A percentile compares a stretch with the other conserved stretches of the same genome.
phyloP scores from a whole-genome alignment of 2,113 vertebrate genomes.

The Cheirogaleus medius region DNA sequence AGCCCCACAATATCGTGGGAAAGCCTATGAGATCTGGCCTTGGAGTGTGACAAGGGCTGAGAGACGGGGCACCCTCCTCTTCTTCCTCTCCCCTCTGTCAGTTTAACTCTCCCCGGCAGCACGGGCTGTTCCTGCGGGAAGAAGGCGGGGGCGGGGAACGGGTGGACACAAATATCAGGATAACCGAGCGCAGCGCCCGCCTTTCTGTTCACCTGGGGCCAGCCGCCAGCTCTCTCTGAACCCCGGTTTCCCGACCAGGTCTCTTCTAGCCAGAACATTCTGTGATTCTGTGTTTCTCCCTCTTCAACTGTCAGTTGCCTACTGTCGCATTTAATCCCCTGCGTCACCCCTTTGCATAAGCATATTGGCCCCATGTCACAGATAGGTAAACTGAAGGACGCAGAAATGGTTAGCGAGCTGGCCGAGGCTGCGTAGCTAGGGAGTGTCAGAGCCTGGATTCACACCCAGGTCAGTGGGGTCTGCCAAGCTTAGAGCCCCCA shows the following conservation, averaged over 20 bases:
- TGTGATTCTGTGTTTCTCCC: background rate
- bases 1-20: fast-evolving
- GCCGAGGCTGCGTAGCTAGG: background rate
- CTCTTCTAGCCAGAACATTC: background rate
- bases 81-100: background rate
- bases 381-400: background rate
- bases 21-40: fast-evolving
- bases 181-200: fast-evolving
- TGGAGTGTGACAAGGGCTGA: background rate
- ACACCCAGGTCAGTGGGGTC: background rate
- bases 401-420: background rate
- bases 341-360: background rate
- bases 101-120: no score
- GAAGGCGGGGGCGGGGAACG: background rate
- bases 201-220: no score
- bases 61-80: fast-evolving
- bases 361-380: background rate
- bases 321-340: background rate
- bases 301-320: background rate
- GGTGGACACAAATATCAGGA: background rate
- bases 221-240: background rate
- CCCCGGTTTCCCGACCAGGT: background rate
- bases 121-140: background rate
- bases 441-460: background rate
- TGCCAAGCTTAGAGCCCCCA: background rate